Evolutionary conservation across 2,888 invertebrate genomes (phyloP), one percentile per base, ranked within the genome.

Genomic region (Incurvaria masculella): DNA sequence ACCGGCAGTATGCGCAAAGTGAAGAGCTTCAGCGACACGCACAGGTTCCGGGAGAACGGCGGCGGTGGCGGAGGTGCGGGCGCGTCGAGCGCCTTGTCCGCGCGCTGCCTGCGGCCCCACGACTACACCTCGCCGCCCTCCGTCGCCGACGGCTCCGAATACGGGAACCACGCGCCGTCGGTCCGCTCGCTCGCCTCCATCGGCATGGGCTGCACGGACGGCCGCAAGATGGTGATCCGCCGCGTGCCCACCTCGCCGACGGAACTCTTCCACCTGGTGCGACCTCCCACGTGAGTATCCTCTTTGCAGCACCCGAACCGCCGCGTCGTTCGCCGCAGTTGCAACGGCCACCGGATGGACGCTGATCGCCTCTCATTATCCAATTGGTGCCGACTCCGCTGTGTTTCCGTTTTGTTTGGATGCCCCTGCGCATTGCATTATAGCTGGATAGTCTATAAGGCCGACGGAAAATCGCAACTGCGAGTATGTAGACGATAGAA

Each of bases 131-230:
- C 65, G 52, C 69, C 69, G 59, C 78, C 79, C 26, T 47, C 49
- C 11, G 59, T 64, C 49, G 73, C 73, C 57, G 80, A 84, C 51
- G 84, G 84, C 60, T 80, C 83, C 48, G 89, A 89, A 55, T 78
- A 75, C 53, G 80, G 82, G 55, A 82, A 81, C 59, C 78, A 81
- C 53, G 86, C 86, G 43, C 84, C 86, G 26, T 90, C 90, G 26
- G 83, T 90, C 53, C 80, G 89, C 54, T 91, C 91, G 43, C 82
- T 91, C 59, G 89, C 91, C 49, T 91, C 91, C 45, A 90, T 92
- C 57, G 91, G 91, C 45, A 88, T 93, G 85, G 93, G 93, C 26
- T 92, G 91, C 53, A 92, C 92, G 40, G 92, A 93, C 71, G 93
- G 93, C 43, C 84, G 88, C 59, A 89, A 89, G 75, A 83, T 93